These are phyloP conservation scores for Andinoacara biseriatus DNA, from an alignment of 2,113 vertebrate species.

Conservation along the genomic window DNA sequence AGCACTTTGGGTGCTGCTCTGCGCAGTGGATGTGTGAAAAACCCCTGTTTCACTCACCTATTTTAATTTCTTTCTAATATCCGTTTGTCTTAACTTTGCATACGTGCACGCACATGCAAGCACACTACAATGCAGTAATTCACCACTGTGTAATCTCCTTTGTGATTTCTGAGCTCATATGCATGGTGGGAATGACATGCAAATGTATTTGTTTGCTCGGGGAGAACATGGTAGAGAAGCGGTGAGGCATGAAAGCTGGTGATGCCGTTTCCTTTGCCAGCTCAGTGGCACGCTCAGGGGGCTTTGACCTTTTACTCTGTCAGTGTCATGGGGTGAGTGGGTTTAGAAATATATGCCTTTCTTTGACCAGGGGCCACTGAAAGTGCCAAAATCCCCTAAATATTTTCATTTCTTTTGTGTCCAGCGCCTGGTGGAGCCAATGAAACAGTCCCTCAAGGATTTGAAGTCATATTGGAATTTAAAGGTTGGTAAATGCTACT, in stretches of 20 bases:
- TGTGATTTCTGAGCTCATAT: slow-evolving; percentile 39
- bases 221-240: slow-evolving; percentile 42
- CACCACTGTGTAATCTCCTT: slow-evolving; percentile 35
- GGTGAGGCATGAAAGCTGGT: slow-evolving; percentile 59
- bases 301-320: slow-evolving; percentile 70
- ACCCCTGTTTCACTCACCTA: slow-evolving; percentile 25
- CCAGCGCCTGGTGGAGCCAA: background rate
- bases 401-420: slow-evolving; percentile 27
- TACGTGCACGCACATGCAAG: background rate
- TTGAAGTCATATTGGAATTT: slow-evolving; percentile 17
- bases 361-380: slow-evolving; percentile 4
- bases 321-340: slow-evolving; percentile 40
- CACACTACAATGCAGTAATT: slow-evolving; percentile 7
- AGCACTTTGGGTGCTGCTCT: slow-evolving; percentile 47
- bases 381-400: background rate
- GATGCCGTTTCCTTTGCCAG: slow-evolving; percentile 42
- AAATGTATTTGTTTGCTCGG: slow-evolving; percentile 66
- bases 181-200: slow-evolving; percentile 57
- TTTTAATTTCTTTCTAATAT: slow-evolving; percentile 43
- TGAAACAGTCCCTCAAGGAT: slow-evolving; percentile 12
- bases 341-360: slow-evolving; percentile 33
- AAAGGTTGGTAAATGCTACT: slow-evolving; percentile 54
- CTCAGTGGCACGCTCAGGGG: slow-evolving; percentile 33
- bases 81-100: slow-evolving; percentile 25
- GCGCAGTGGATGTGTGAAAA: slow-evolving; percentile 13